Evolutionary conservation across 2,888 invertebrate species (phyloP).

Genomic region (Drosophila meridiana): DNA sequence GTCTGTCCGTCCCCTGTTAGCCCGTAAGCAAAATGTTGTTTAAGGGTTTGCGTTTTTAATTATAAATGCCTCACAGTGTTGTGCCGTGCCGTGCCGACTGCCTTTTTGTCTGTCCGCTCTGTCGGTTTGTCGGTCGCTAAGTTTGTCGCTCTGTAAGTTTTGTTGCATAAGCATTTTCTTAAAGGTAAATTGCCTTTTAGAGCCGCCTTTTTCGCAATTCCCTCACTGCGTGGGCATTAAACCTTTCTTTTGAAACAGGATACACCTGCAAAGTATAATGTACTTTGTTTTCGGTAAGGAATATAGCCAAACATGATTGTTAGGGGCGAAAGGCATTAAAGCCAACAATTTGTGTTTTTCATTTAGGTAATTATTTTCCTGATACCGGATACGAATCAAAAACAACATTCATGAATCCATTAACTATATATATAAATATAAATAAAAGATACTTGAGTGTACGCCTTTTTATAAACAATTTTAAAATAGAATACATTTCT

Average conservation of each 20-base stretch:
- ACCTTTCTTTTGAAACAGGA: neutral
- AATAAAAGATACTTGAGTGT: no score
- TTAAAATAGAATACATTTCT: neutral
- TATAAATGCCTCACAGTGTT: conserved; percentile 73
- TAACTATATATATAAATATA: neutral
- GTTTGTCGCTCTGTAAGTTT: conserved; percentile 20
- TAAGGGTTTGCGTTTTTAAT: conserved; percentile 75
- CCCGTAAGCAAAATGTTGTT: conserved; percentile 67
- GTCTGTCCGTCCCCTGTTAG: conserved; percentile 13
- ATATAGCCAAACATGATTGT: neutral
- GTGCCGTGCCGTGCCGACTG: conserved; percentile 23
- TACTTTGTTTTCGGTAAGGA: neutral
- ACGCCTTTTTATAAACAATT: neutral
- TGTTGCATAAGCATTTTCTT: conserved; percentile 45
- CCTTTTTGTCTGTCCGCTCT: conserved; percentile 24
- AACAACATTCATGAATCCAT: neutral
- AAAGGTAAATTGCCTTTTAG: conserved; percentile 54
- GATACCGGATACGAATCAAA: neutral
- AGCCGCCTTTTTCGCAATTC: conserved; percentile 19
- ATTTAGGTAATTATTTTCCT: neutral
- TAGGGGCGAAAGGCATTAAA: neutral
- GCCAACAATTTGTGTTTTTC: neutral
- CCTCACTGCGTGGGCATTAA: conserved; percentile 5
- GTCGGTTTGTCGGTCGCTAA: conserved; percentile 27
- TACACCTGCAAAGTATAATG: neutral